These are phyloP conservation scores for Stenichneumon culpator DNA, from an alignment of 2,888 invertebrate genomes.

Conservation along the genomic window DNA sequence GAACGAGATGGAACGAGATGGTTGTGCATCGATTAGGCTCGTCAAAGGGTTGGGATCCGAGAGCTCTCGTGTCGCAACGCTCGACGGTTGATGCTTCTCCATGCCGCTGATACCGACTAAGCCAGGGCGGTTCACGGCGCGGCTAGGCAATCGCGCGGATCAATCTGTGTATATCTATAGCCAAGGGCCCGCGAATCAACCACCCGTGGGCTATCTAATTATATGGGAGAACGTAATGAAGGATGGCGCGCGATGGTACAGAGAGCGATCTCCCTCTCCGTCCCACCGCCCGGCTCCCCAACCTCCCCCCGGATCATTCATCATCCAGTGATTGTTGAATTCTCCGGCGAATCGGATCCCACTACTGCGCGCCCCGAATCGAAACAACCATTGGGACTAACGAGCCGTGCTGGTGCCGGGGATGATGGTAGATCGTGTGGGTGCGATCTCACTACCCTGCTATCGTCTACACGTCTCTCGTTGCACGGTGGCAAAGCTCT, in stretches of 20 bases:
- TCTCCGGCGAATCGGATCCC: constrained; percentile 77
- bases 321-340: constrained; percentile 79
- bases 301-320: constrained; percentile 75
- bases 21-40: constrained; percentile 24
- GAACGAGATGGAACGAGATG: not conserved
- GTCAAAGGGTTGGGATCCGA: constrained; percentile 53
- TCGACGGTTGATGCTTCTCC: constrained; percentile 39
- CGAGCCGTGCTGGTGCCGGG: constrained; percentile 68
- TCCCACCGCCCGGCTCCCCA: constrained; percentile 12
- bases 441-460: constrained; percentile 1
- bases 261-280: constrained; percentile 51
- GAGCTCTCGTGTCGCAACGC: constrained; percentile 1
- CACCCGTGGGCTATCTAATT: constrained; percentile 76
- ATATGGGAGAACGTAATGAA: constrained; percentile 76
- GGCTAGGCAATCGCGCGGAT: constrained; percentile 43
- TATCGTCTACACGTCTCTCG: constrained; percentile 1
- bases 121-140: constrained; percentile 32
- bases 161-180: constrained; percentile 25
- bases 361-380: constrained; percentile 50
- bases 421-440: not conserved
- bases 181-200: constrained; percentile 55
- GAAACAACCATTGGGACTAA: constrained; percentile 77
- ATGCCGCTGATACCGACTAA: constrained; percentile 14
- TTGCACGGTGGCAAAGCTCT: not conserved
- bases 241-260: constrained; percentile 70